Evolutionary conservation across 1,140 invertebrate genomes (phyloP), one percentile per base, ranked within the genome.

Genomic region (Sweltsa coloradensis): DNA sequence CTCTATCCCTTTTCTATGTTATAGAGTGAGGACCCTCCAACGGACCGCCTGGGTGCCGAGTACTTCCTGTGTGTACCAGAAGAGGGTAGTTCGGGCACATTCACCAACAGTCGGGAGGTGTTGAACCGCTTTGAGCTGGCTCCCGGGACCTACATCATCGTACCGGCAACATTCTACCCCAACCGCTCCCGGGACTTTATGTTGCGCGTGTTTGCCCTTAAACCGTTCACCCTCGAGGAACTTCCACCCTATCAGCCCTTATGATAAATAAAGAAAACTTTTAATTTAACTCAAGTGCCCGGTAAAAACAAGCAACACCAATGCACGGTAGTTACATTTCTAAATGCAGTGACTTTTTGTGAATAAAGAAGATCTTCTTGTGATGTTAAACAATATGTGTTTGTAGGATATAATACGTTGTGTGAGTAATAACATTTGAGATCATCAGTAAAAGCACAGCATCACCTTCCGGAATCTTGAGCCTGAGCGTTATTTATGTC

Each of bases 91-190:
- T 72, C 71, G 4, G 73, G 74, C 13, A 65, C 69, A 5, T 78
- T 77, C 53, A 74, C 76, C 55, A 76, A 78, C 58, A 66, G 69
- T 52, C 61, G 73, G 31, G 73, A 79, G 57, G 62, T 78, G 3
- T 68, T 71, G 52, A 66, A 66, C 3, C 60, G 73, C 16, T 71
- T 73, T 54, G 66, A 69, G 47, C 56, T 79, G 21, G 53, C 60
- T 5, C 66, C 70, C 6, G 76, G 76, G 4, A 59, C 65, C 9
- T 79, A 79, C 52, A 65, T 73, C 29, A 68, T 79, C 41, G 65
- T 79, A 29, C 75, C 76, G 4, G 75, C 76, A 1, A 78, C 77
- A 5, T 79, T 75, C 57, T 69, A 73, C 47, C 70, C 74, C 4
- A 61, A 72, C 25, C 51, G 66, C 14, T 60, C 68, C 44, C 72